Evolutionary conservation across 2,797 vertebrate genomes (phyloP).

Genomic region (Neopelma chrysocephalum): DNA sequence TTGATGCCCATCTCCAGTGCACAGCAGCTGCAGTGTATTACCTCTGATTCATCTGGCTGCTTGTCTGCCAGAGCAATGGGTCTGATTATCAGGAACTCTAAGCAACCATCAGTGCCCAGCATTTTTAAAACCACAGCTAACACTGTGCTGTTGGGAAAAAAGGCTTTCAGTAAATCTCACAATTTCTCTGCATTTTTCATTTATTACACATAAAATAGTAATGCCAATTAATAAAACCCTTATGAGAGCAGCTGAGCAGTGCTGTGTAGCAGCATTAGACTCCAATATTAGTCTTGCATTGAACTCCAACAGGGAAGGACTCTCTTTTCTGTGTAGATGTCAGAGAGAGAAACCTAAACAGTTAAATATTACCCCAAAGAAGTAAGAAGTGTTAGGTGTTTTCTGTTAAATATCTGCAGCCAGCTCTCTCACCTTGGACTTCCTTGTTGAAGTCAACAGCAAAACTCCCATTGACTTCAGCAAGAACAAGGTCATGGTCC

Average conservation of each 20-base stretch:
- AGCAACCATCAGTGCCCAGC: neutral
- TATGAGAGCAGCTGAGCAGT: neutral
- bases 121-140: neutral
- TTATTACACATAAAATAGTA: neutral
- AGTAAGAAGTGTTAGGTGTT: neutral
- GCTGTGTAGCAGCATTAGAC: neutral
- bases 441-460: constrained; percentile 29
- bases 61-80: neutral
- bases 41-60: neutral
- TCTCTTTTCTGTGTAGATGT: neutral
- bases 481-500: constrained; percentile 6
- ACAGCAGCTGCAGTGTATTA: neutral
- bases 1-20: neutral
- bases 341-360: neutral
- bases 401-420: neutral
- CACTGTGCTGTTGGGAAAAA: neutral
- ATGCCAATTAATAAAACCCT: neutral
- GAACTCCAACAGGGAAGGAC: neutral
- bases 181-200: neutral
- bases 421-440: neutral
- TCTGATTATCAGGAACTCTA: neutral
- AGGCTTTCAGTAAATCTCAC: neutral
- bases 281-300: neutral
- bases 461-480: constrained; percentile 21
- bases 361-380: neutral